Conservation (phyloP, 1,140 invertebrate genomes). For the Drosophila neocordata region DNA sequence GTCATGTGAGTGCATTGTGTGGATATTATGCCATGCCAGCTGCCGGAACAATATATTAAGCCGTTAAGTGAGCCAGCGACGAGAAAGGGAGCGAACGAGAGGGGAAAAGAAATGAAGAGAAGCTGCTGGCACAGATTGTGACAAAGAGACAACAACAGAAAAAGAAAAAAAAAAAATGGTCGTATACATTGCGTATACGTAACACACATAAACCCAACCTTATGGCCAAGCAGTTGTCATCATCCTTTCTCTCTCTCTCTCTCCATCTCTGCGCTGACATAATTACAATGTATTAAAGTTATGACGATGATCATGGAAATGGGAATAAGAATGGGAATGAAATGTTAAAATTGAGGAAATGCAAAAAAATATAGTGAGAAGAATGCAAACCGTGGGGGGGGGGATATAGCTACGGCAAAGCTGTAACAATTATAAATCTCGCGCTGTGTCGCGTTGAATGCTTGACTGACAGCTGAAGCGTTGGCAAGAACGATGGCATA, state of each 20-base stretch:
- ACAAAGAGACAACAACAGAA: slow-evolving; percentile 29
- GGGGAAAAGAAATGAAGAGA: background rate
- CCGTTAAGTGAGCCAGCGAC: slow-evolving; percentile 73
- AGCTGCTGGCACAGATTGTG: slow-evolving; percentile 65
- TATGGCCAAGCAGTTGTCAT: slow-evolving; percentile 11
- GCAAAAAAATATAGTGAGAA: background rate
- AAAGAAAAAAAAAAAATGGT: slow-evolving; percentile 16
- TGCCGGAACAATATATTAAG: slow-evolving; percentile 79
- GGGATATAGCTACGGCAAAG: background rate
- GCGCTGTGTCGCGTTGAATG: slow-evolving; percentile 61
- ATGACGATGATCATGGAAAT: slow-evolving; percentile 45
- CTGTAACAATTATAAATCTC: slow-evolving; percentile 77
- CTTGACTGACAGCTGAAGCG: slow-evolving; percentile 70
- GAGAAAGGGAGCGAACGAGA: background rate
- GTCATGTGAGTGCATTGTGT: slow-evolving; percentile 41
- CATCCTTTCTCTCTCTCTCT: no score
- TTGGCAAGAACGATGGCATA: slow-evolving; percentile 39
- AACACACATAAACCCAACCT: slow-evolving; percentile 24
- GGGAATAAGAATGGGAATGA: slow-evolving; percentile 16
- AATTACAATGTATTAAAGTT: slow-evolving; percentile 79
- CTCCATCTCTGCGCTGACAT: slow-evolving; percentile 52
- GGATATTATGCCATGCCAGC: slow-evolving; percentile 67
- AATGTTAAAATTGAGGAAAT: slow-evolving; percentile 28
- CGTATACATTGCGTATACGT: slow-evolving; percentile 70
- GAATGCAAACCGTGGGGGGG: background rate